Evolutionary conservation across 2,113 vertebrate species (phyloP).

Genomic region (Pteruthius melanotis): DNA sequence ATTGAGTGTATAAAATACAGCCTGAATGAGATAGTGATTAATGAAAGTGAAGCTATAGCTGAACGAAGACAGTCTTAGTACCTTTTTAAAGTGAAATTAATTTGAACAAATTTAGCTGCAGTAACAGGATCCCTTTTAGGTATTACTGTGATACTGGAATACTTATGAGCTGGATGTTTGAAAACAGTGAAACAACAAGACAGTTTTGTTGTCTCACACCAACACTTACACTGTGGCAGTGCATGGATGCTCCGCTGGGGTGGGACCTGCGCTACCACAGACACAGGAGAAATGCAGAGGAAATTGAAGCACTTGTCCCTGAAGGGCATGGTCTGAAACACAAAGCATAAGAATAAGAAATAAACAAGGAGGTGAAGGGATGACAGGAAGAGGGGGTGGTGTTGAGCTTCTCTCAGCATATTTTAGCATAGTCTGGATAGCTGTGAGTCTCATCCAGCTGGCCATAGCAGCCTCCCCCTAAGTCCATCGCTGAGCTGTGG

Average conservation of each 20-base stretch:
- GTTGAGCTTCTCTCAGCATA: not conserved
- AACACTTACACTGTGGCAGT: not conserved
- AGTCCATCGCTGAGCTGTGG: not conserved
- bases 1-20: not conserved
- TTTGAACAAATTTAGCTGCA: not conserved
- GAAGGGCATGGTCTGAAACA: not conserved
- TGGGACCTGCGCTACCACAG: not conserved
- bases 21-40: not conserved
- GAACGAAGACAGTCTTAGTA: not conserved
- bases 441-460: constrained; percentile 6
- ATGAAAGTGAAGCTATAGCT: not conserved
- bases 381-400: not conserved
- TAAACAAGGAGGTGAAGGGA: not conserved
- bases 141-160: not conserved
- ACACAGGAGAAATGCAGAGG: not conserved
- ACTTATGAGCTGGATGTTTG: not conserved
- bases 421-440: constrained; percentile 28
- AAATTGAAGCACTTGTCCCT: not conserved
- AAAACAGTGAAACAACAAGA: constrained; percentile 3
- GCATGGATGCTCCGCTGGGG: not conserved
- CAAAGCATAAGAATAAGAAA: not conserved
- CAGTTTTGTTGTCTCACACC: not conserved
- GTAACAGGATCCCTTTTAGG: constrained; percentile 4
- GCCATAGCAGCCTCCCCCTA: not conserved
- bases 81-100: constrained; percentile 1